These are phyloP conservation scores for Rhagoletis pomonella DNA, from an alignment of 1,140 invertebrate species.

Conservation along the genomic window DNA sequence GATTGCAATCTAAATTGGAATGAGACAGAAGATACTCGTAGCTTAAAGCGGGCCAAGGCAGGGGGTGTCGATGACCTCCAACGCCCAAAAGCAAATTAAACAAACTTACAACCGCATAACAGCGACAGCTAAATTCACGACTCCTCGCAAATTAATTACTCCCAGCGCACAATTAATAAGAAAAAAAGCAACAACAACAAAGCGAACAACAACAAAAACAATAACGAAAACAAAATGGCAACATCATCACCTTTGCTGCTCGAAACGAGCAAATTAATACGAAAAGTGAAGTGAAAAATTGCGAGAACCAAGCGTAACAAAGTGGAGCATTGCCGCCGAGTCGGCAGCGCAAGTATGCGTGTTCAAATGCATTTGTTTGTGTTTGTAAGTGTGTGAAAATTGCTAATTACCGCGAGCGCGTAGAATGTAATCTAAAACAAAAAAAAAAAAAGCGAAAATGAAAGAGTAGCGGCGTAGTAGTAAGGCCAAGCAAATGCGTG, in stretches of 20 bases:
- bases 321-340: background rate
- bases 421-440: background rate
- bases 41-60: too few relatives aligned
- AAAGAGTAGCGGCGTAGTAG: background rate
- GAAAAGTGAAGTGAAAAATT: slow-evolving; percentile 48
- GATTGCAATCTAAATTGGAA: too few relatives aligned
- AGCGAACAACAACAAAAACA: too few relatives aligned
- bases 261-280: slow-evolving; percentile 18
- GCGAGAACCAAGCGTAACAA: slow-evolving; percentile 1
- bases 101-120: too few relatives aligned
- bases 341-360: background rate
- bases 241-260: slow-evolving; percentile 9
- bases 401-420: slow-evolving; percentile 38
- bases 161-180: too few relatives aligned
- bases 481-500: slow-evolving; percentile 9
- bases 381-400: slow-evolving; percentile 19
- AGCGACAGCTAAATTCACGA: too few relatives aligned
- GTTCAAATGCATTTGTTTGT: background rate
- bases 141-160: too few relatives aligned
- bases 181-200: too few relatives aligned
- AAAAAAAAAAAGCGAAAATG: background rate
- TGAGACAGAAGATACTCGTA: too few relatives aligned
- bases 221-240: background rate
- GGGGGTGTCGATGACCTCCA: too few relatives aligned
- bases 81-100: too few relatives aligned